phyloP scores from a whole-genome alignment of 2,888 invertebrate genomes.

The Cerceris rybyensis region DNA sequence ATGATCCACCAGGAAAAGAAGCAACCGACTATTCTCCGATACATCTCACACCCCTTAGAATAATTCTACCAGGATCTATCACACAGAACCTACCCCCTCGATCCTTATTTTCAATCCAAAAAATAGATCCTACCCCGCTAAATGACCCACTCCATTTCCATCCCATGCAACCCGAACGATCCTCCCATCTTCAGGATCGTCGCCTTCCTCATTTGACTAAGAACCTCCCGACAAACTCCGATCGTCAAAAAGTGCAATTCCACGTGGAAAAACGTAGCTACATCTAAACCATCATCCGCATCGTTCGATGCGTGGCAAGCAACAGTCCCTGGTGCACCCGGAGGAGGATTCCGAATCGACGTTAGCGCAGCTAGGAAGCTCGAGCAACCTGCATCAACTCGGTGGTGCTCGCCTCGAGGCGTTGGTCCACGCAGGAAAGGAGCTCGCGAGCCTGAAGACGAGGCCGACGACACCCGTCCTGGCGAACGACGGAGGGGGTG shows the following conservation, averaged over 20 bases:
- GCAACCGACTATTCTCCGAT: too few species aligned
- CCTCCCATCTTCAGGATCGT: too few species aligned
- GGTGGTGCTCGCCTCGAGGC: slow-evolving; percentile 57
- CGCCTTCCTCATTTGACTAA: neutral
- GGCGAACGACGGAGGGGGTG: slow-evolving; percentile 83
- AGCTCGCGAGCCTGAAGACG: slow-evolving; percentile 87
- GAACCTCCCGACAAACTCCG: neutral
- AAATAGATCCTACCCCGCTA: too few species aligned
- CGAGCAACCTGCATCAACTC: slow-evolving; percentile 46
- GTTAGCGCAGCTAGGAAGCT: slow-evolving; percentile 50
- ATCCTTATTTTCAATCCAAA: too few species aligned
- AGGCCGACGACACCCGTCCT: slow-evolving; percentile 87
- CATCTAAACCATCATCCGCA: neutral
- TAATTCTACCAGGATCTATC: too few species aligned
- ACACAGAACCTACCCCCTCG: too few species aligned
- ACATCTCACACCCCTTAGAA: too few species aligned
- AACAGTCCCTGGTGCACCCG: slow-evolving; percentile 62
- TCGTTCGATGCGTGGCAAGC: slow-evolving; percentile 73
- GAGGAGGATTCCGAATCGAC: slow-evolving; percentile 57
- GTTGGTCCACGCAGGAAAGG: slow-evolving; percentile 85
- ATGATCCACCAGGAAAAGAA: too few species aligned
- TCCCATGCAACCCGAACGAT: too few species aligned
- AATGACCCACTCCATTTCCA: too few species aligned
- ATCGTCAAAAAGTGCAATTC: neutral
- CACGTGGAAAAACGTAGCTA: neutral